These are phyloP conservation scores for Thysanoteuthis rhombus DNA, from an alignment of 2,888 invertebrate species.

Conservation along the genomic window DNA sequence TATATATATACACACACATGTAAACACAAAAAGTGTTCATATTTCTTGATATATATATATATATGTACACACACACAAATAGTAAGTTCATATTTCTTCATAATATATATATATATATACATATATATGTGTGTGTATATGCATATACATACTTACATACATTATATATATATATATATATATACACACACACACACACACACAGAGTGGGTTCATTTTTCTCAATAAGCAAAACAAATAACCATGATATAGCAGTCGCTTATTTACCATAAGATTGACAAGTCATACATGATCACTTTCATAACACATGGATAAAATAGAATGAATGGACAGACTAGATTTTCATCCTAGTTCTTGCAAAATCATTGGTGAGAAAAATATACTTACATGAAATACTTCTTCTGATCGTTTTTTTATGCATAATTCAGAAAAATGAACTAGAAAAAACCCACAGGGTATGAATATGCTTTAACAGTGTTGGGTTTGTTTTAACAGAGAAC, in stretches of 20 bases:
- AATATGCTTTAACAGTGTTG: too few relatives aligned
- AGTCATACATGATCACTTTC: neutral
- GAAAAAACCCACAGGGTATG: too few relatives aligned
- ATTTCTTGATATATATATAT: too few relatives aligned
- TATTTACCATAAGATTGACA: neutral
- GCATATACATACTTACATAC: neutral
- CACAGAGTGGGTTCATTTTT: neutral
- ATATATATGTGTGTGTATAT: neutral
- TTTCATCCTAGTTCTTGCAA: neutral
- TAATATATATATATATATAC: neutral
- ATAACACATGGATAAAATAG: neutral
- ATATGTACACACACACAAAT: too few relatives aligned
- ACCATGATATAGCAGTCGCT: neutral
- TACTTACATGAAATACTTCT: neutral
- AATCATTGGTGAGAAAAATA: neutral
- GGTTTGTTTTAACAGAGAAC: neutral
- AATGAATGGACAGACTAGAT: neutral
- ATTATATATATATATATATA: too few relatives aligned
- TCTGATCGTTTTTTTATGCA: neutral
- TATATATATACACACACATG: too few relatives aligned
- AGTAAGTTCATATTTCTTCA: too few relatives aligned
- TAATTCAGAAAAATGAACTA: neutral
- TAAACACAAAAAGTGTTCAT: too few relatives aligned
- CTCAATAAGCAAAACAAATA: neutral
- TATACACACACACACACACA: too few relatives aligned